Base-by-base conservation (phyloP, 1,140 invertebrate species). In the Aphis craccivora region DNA sequence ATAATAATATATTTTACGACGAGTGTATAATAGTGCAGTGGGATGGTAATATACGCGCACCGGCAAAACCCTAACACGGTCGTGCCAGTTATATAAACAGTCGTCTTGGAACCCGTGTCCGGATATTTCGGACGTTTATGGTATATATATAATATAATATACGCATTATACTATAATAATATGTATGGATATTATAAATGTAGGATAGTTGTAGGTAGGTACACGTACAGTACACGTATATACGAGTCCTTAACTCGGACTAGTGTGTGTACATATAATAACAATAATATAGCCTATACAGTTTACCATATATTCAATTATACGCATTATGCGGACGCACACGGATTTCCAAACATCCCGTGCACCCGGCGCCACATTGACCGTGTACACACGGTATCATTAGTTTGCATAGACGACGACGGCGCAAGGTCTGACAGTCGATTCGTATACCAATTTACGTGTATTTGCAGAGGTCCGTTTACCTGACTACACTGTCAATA, bases 1-100 rank as follows among this genome's bases (percentile, higher is more conserved):
- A 76, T 76, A 76, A 76, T 76, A 76, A 76, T 76, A n/a, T 76
- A 76, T 76, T n/a, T n/a, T n/a, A n/a, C 18, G n/a, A n/a, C n/a
- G 60, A n/a, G 30, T 18, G n/a, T 5, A 20, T 11, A 1, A 11
- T 18, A 6, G 60, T 0, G 60, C 5, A 7, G 60, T n/a, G 23
- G 60, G n/a, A 76, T 20, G 14, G 60, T n/a, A 2, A n/a, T 67
- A 23, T 53, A 76, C 30, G 60, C n/a, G n/a, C 30, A 18, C 14
- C 30, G 60, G 14, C 30, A 20, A 35, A 76, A 76, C n/a, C 60
- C 30, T 76, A 76, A 76, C 11, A 76, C 5, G n/a, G 60, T 76
- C 60, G 18, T 6, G 60, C 30, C 30, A n/a, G n/a, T 67, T 6
- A 76, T 18, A n/a, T 76, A n/a, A 76, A 67, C 60, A n/a, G n/a